Evolutionary conservation across 2,113 vertebrate species (phyloP).

Genomic region (Hippolais icterina): DNA sequence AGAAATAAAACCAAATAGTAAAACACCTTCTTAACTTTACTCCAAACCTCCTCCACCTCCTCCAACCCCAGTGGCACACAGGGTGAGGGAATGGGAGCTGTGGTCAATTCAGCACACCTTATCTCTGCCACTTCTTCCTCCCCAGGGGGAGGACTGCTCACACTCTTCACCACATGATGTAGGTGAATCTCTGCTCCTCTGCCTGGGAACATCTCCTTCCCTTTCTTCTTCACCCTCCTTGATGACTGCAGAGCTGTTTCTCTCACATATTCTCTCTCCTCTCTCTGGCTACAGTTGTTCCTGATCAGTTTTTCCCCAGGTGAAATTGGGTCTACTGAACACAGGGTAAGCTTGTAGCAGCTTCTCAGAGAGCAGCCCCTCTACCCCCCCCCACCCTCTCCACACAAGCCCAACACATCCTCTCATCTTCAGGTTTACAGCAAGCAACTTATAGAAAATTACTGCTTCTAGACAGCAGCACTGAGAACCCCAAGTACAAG

Average conservation of each 20-base stretch:
- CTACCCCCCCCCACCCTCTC: background rate
- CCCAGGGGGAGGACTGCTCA: background rate
- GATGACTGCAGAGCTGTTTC: background rate
- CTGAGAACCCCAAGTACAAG: background rate
- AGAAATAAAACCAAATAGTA: background rate
- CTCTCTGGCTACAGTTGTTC: background rate
- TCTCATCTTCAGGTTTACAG: background rate
- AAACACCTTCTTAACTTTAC: background rate
- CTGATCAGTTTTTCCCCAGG: background rate
- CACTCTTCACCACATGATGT: background rate
- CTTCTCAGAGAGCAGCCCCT: background rate
- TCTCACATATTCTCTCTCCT: background rate
- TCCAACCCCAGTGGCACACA: background rate
- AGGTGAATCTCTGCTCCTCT: background rate
- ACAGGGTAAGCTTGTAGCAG: background rate
- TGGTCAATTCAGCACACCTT: background rate
- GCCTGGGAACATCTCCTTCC: background rate
- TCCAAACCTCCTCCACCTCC: background rate
- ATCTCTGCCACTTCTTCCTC: background rate
- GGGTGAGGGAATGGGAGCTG: background rate
- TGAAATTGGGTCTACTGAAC: accelerated
- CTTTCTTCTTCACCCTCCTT: background rate
- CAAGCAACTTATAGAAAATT: background rate
- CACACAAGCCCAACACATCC: background rate
- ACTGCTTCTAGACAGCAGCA: background rate